These are phyloP conservation scores for Heliconius nattereri DNA, from an alignment of 1,140 invertebrate genomes.

Conservation along the genomic window DNA sequence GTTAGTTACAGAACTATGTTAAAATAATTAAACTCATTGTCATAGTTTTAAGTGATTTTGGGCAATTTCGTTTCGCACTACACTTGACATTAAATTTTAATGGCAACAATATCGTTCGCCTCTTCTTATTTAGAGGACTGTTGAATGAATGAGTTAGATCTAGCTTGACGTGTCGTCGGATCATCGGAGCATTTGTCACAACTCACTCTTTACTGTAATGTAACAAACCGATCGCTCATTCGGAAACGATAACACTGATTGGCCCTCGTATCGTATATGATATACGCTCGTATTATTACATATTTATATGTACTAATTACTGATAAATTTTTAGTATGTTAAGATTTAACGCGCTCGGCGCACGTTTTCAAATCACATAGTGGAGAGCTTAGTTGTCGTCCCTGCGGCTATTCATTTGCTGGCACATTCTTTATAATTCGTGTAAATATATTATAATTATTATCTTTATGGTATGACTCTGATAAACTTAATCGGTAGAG, in stretches of 20 bases:
- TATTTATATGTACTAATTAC: conserved; percentile 72
- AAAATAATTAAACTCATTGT: conserved; percentile 77
- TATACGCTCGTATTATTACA: conserved; percentile 68
- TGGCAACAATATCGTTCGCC: neutral
- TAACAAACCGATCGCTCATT: too few relatives aligned
- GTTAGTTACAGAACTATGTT: conserved; percentile 50
- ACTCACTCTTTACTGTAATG: neutral
- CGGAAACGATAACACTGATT: conserved; percentile 24
- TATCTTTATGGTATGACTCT: conserved; percentile 76
- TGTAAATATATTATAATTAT: conserved; percentile 81
- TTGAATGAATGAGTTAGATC: neutral
- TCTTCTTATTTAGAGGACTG: neutral
- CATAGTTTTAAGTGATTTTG: conserved; percentile 78
- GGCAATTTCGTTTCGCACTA: conserved; percentile 76
- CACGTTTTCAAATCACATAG: conserved; percentile 78
- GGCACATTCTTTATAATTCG: conserved; percentile 76
- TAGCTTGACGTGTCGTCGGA: neutral
- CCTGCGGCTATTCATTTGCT: conserved; percentile 76
- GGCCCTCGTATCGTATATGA: conserved; percentile 51
- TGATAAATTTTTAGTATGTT: conserved; percentile 78
- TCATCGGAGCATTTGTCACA: neutral
- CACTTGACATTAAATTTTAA: conserved; percentile 66
- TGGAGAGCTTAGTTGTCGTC: conserved; percentile 79
- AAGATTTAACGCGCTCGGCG: conserved; percentile 72
- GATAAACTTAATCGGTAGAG: conserved; percentile 54